These are phyloP conservation scores for Patella pellucida DNA, from an alignment of 2,888 invertebrate species.

Conservation along the genomic window DNA sequence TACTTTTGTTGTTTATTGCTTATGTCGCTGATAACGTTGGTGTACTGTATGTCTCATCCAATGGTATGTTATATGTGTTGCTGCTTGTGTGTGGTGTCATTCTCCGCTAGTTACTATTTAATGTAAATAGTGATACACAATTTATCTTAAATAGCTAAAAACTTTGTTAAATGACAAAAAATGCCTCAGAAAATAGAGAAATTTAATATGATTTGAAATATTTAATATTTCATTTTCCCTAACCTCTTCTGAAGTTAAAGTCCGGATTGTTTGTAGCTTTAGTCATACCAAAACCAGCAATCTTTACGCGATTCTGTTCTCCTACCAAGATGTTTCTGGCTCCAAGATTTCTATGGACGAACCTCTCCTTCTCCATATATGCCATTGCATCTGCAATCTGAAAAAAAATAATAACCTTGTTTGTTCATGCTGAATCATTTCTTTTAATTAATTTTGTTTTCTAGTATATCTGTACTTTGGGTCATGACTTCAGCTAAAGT, in stretches of 20 bases:
- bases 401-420: neutral
- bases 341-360: constrained; percentile 68
- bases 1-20: no score
- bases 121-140: no score
- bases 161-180: no score
- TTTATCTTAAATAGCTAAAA: no score
- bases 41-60: no score
- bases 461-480: neutral
- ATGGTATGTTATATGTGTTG: no score
- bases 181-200: no score
- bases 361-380: constrained; percentile 70
- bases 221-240: constrained; percentile 6
- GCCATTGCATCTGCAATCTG: constrained; percentile 71
- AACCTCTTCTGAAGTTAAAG: constrained; percentile 64
- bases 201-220: no score
- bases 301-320: constrained; percentile 67
- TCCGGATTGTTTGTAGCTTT: constrained; percentile 63
- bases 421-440: neutral
- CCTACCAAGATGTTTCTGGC: constrained; percentile 69
- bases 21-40: no score
- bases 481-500: neutral
- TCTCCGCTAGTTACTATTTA: no score
- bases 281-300: constrained; percentile 72
- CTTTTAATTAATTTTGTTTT: neutral
- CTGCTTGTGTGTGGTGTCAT: no score